phyloP scores from a whole-genome alignment of 2,113 vertebrate species.

The Cnemophilus loriae region DNA sequence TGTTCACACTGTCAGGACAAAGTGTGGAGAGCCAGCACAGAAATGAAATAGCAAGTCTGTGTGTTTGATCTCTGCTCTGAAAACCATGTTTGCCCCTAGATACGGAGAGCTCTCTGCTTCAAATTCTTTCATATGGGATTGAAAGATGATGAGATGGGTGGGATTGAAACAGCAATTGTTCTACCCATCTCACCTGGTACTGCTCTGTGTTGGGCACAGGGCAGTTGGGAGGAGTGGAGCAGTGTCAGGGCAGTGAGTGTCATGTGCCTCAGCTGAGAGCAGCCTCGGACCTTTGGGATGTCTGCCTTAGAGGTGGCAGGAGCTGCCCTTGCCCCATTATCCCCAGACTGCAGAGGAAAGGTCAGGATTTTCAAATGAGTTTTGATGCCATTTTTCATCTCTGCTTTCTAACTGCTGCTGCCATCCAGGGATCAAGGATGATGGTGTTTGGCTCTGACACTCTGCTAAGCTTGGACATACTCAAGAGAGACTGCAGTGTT shows the following conservation, averaged over 20 bases:
- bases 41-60: background rate
- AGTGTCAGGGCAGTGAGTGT: rapidly evolving
- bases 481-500: background rate
- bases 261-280: background rate
- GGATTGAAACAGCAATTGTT: background rate
- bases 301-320: background rate
- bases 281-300: rapidly evolving
- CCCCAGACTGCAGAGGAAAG: background rate
- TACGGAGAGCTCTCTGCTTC: background rate
- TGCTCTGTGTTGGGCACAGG: rapidly evolving
- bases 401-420: background rate
- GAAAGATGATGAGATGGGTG: background rate
- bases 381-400: background rate
- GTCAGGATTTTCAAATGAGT: background rate
- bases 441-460: background rate
- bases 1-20: background rate
- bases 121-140: background rate
- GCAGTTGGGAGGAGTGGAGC: background rate
- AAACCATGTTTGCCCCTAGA: background rate
- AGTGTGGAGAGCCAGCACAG: background rate
- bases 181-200: background rate
- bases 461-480: background rate
- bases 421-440: background rate
- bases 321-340: background rate
- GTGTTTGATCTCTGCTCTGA: background rate